Conservation (phyloP, 2,797 vertebrate species). For the Scolopax rusticola region DNA sequence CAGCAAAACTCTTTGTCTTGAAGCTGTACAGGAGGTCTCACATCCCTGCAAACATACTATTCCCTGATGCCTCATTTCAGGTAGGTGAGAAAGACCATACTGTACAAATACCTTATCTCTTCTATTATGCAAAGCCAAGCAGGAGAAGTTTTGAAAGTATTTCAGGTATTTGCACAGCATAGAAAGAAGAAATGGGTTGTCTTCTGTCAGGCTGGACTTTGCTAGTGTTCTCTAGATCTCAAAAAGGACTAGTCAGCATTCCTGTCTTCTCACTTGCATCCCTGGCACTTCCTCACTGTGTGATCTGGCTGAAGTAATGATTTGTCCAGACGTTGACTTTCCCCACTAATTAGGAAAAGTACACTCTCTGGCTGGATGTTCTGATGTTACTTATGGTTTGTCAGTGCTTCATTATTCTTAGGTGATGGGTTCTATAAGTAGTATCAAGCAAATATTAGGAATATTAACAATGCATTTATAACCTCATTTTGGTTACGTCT, state of each 20-base stretch:
- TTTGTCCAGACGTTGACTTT: neutral
- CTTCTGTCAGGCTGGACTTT: neutral
- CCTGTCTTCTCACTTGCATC: neutral
- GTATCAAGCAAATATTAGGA: neutral
- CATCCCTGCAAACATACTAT: neutral
- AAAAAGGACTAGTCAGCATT: neutral
- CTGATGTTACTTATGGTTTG: neutral
- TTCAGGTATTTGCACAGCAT: neutral
- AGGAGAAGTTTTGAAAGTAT: neutral
- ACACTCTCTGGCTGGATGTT: neutral
- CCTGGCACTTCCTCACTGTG: neutral
- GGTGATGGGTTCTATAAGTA: neutral
- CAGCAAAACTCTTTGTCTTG: neutral
- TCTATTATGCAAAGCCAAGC: neutral
- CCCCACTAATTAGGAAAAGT: neutral
- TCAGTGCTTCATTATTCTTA: neutral
- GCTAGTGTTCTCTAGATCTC: neutral
- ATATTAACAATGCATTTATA: slow-evolving; percentile 12
- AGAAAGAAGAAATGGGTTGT: neutral
- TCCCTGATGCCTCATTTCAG: neutral
- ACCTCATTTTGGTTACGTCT: neutral
- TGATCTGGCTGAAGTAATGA: neutral
- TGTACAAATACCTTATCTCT: neutral
- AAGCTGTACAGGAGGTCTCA: neutral
- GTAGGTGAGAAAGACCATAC: neutral